Conservation (phyloP, 2,888 invertebrate genomes). For the Coleophora flavipennella region DNA sequence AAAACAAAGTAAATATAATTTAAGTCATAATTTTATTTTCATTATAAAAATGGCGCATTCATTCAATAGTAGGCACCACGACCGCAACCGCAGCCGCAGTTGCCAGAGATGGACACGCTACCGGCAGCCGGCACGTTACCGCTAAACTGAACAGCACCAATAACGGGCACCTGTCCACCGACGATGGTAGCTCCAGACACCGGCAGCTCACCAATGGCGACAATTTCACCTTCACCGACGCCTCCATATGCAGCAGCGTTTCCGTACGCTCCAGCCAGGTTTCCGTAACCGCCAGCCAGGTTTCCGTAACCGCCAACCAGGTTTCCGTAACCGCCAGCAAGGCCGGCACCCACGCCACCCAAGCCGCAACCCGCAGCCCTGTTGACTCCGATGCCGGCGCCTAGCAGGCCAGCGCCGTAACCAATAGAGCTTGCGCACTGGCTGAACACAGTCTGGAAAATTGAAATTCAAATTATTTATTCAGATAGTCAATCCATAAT, state of each 20-base stretch:
- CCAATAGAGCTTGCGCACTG: too few species aligned
- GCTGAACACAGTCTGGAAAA: background rate
- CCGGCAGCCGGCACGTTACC: slow-evolving; percentile 28
- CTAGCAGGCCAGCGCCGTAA: background rate
- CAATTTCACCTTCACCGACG: slow-evolving; percentile 17
- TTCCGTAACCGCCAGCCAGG: slow-evolving; percentile 20
- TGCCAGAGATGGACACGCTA: slow-evolving; percentile 21
- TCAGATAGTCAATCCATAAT: too few species aligned
- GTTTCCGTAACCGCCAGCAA: background rate
- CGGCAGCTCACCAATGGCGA: slow-evolving; percentile 18
- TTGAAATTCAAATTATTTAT: too few species aligned
- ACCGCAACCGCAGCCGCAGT: slow-evolving; percentile 18
- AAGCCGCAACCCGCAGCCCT: background rate
- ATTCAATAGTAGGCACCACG: background rate
- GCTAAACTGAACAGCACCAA: slow-evolving; percentile 24
- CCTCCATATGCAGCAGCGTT: slow-evolving; percentile 13
- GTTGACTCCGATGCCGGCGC: background rate
- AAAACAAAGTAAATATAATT: too few species aligned
- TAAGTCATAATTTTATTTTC: too few species aligned
- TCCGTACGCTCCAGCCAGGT: slow-evolving; percentile 1
- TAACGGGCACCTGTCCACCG: slow-evolving; percentile 27
- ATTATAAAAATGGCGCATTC: too few species aligned
- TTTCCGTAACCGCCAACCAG: slow-evolving; percentile 14
- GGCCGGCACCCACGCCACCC: background rate
- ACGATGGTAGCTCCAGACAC: slow-evolving; percentile 24